Evolutionary conservation across 2,113 vertebrate genomes (phyloP).

Genomic region (Anarrhichthys ocellatus): DNA sequence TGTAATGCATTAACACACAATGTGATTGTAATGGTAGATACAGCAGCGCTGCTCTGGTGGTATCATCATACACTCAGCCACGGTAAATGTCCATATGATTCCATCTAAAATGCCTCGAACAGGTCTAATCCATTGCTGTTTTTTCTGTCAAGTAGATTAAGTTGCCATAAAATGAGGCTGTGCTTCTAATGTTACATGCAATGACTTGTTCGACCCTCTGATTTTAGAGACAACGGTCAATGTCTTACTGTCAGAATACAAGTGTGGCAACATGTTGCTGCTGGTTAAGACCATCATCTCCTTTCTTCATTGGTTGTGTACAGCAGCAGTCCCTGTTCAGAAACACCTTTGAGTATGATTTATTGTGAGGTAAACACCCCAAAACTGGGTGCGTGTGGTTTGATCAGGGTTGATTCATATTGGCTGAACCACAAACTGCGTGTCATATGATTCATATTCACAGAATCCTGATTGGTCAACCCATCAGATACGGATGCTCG

Average conservation of each 20-base stretch:
- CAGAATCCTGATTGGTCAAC: too few relatives aligned
- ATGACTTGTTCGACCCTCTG: neutral
- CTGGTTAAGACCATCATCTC: neutral
- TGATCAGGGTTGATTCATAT: neutral
- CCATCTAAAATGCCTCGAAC: conserved; percentile 26
- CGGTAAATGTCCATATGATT: conserved; percentile 42
- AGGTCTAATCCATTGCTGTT: conserved; percentile 36
- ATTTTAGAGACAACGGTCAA: neutral
- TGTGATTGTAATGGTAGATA: conserved; percentile 55
- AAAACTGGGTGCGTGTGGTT: neutral
- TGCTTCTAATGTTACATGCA: neutral
- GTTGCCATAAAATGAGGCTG: conserved; percentile 4
- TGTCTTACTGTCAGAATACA: neutral
- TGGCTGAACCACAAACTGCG: neutral
- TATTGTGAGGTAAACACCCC: neutral
- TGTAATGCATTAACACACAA: conserved; percentile 58
- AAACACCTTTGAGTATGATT: neutral
- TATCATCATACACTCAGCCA: conserved; percentile 26
- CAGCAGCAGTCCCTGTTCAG: neutral
- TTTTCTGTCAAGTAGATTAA: conserved; percentile 27
- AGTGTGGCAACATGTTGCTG: neutral
- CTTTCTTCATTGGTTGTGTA: neutral
- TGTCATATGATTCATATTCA: neutral
- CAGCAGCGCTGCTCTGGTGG: conserved; percentile 21
- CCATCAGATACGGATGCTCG: too few relatives aligned